Evolutionary conservation across 2,888 invertebrate genomes (phyloP), one percentile per base, ranked within the genome.

Genomic region (Merodon equestris): DNA sequence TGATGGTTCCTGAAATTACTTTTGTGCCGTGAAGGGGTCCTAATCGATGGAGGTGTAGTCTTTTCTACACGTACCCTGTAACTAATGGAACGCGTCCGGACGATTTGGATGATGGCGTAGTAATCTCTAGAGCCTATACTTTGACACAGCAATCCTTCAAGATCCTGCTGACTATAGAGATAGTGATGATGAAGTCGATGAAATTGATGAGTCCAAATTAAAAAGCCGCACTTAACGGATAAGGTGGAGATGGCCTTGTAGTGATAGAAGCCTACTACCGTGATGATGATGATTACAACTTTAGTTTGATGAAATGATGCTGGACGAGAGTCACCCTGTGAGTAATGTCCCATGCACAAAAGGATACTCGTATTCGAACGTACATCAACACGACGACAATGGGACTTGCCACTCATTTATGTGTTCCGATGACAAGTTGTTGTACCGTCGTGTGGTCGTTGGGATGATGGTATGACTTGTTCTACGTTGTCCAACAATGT

Each of bases 291-390:
- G 63, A 71, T 57, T 56, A 57, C 57, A 27, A 45, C 42, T 47
- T 67, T 51, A 61, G 36, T 44, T 15, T 56, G 66, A 72, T 61
- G 66, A 57, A 60, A 60, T 56, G 54, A 14, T n/a, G 38, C 15
- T 27, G 45, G 18, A 9, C 15, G 27, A 27, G 45, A 19, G 54
- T 27, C 48, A 57, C 45, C 72, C 53, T 73, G 72, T 67, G 58
- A 73, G 63, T 77, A 73, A 77, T 73, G 73, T 44, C 45, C 77
- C 77, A 77, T 67, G 63, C 73, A 77, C 61, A 63, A 73, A 73
- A 63, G 67, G 77, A 68, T 68, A 68, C 48, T 68, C 57, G 61
- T 27, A 27, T 7, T 2, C 27, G 27, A 4, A 27, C 27, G 27
- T 27, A 4, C 57, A 77, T 71, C 73, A 73, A 73, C 61, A 63